Percentiles rank a stretch among this genome's conserved stretches.
Evolutionary conservation across 1,140 invertebrate species (phyloP).

Genomic region (Hestina assimilis): DNA sequence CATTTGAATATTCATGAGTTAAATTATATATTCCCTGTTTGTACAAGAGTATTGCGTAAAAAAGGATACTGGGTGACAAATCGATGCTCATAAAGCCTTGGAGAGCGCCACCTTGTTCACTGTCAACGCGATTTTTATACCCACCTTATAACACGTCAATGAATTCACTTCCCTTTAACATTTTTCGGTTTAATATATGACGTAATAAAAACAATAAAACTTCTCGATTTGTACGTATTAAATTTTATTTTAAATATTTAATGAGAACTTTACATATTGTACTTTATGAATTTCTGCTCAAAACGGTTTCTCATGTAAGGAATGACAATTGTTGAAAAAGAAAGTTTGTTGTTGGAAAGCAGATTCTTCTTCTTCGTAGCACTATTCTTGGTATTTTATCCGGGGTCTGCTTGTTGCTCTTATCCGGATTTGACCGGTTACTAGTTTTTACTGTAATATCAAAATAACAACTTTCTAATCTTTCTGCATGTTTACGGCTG

Average conservation of each 20-base stretch:
- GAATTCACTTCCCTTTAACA: slow-evolving; percentile 26
- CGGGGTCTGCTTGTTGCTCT: too few relatives aligned
- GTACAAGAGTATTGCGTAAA: slow-evolving; percentile 24
- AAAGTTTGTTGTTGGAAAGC: too few relatives aligned
- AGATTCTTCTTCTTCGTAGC: too few relatives aligned
- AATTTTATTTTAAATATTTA: background rate
- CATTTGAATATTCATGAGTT: slow-evolving; percentile 21
- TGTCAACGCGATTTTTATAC: slow-evolving; percentile 54
- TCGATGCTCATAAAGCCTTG: slow-evolving; percentile 38
- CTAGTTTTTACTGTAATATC: too few relatives aligned
- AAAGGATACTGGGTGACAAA: slow-evolving; percentile 44
- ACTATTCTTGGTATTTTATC: too few relatives aligned
- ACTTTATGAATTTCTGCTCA: too few relatives aligned
- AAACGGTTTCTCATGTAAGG: too few relatives aligned
- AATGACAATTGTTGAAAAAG: too few relatives aligned
- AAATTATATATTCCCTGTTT: slow-evolving; percentile 32
- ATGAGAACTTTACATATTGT: too few relatives aligned
- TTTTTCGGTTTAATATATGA: slow-evolving; percentile 7
- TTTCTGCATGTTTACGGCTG: too few relatives aligned
- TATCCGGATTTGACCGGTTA: too few relatives aligned
- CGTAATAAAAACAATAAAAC: slow-evolving; percentile 4
- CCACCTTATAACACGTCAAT: slow-evolving; percentile 31
- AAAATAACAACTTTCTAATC: too few relatives aligned
- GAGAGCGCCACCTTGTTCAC: slow-evolving; percentile 44
- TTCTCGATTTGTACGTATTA: background rate